Conservation (phyloP, 2,113 vertebrate genomes). For the Cynocephalus volans region DNA sequence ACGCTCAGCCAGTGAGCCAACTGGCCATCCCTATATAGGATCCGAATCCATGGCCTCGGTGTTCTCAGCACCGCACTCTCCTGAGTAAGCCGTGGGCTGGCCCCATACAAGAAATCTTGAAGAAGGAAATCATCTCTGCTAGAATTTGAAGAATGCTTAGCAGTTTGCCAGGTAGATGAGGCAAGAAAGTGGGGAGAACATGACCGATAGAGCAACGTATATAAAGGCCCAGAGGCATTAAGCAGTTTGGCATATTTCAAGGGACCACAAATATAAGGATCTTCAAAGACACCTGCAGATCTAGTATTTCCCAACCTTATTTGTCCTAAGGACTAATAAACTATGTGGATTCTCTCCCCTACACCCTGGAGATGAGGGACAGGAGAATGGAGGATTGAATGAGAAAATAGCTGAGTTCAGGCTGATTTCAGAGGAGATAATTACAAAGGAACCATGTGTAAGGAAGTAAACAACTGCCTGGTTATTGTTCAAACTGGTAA, state of each 20-base stretch:
- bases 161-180: neutral
- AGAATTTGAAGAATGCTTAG: conserved; percentile 22
- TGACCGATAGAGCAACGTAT: neutral
- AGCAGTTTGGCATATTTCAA: conserved; percentile 3
- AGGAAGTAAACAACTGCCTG: neutral
- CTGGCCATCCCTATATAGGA: too few species aligned
- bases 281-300: neutral
- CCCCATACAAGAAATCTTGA: neutral
- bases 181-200: neutral
- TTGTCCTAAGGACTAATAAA: conserved; percentile 15
- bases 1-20: too few species aligned
- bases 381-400: neutral
- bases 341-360: neutral
- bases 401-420: conserved; percentile 17
- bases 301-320: conserved; percentile 34
- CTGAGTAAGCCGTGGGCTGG: too few species aligned
- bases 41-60: too few species aligned
- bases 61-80: too few species aligned
- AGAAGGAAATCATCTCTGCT: conserved; percentile 16
- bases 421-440: neutral
- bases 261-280: conserved; percentile 1
- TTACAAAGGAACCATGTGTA: neutral
- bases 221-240: neutral
- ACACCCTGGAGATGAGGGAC: neutral
- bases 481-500: neutral